Percentiles rank a stretch among this genome's conserved stretches.
Conservation (phyloP, 1,140 invertebrate genomes). For the Megalopta genalis region DNA sequence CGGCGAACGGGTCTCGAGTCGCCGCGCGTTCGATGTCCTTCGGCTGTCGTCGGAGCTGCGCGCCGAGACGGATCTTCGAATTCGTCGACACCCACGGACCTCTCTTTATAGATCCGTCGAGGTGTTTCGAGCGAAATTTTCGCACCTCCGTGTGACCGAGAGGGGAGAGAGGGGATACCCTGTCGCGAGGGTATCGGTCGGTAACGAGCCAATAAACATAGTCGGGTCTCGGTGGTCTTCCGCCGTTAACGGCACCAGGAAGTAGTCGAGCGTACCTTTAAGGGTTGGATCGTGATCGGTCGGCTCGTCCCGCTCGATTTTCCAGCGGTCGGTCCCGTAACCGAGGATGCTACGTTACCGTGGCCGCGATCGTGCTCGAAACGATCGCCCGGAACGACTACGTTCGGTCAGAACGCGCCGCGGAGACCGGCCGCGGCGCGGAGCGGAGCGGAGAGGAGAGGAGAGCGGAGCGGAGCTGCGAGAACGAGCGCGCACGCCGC, state of each 20-base stretch:
- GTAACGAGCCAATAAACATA: slow-evolving; percentile 63
- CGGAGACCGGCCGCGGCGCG: no score
- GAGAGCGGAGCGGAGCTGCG: no score
- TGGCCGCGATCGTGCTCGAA: slow-evolving; percentile 21
- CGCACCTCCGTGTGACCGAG: slow-evolving; percentile 29
- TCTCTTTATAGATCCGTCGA: slow-evolving; percentile 16
- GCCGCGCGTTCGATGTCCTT: background rate
- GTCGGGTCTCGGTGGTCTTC: slow-evolving; percentile 38
- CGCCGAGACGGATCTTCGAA: slow-evolving; percentile 19
- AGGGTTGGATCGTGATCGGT: slow-evolving; percentile 63
- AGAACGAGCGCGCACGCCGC: slow-evolving; percentile 24
- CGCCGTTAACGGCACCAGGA: slow-evolving; percentile 62
- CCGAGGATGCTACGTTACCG: slow-evolving; percentile 24
- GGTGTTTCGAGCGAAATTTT: slow-evolving; percentile 44
- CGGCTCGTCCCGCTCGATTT: slow-evolving; percentile 49
- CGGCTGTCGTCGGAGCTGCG: background rate
- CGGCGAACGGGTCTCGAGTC: no score
- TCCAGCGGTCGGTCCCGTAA: slow-evolving; percentile 20
- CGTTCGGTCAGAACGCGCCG: background rate
- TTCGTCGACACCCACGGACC: slow-evolving; percentile 31
- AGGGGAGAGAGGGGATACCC: no score
- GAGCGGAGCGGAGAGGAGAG: no score
- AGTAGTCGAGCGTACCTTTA: slow-evolving; percentile 50
- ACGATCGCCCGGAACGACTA: slow-evolving; percentile 29
- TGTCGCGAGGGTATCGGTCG: slow-evolving; percentile 15